Conservation (phyloP, 2,797 vertebrate genomes). For the Eospalax fontanierii region DNA sequence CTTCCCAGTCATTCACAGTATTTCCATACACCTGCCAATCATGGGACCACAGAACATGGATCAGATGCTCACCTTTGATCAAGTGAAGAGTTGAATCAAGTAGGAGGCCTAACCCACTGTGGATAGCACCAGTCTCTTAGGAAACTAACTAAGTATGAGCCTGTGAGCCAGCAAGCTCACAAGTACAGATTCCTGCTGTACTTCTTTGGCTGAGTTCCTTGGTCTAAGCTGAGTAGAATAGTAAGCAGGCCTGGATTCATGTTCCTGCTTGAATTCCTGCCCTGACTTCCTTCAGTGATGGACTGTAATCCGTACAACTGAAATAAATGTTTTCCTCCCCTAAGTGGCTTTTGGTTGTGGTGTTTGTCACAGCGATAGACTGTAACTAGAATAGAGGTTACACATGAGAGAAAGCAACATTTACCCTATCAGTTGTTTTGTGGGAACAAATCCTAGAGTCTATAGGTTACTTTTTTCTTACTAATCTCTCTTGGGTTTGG, state of each 20-base stretch:
- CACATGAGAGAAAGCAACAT: too few relatives aligned
- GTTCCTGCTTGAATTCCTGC: neutral
- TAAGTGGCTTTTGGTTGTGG: neutral
- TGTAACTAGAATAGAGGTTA: neutral
- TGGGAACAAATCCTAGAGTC: neutral
- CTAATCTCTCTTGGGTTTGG: constrained; percentile 19
- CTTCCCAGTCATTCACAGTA: neutral
- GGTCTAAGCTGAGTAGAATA: neutral
- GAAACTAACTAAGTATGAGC: neutral
- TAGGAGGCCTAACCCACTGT: neutral
- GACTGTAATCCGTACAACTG: too few relatives aligned
- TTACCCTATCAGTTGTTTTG: neutral
- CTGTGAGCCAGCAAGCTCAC: too few relatives aligned
- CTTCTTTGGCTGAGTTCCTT: neutral
- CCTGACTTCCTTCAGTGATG: too few relatives aligned
- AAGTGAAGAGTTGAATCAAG: neutral
- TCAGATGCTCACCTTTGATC: neutral
- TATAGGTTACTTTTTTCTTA: constrained; percentile 1
- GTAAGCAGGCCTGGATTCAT: neutral
- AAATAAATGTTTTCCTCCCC: neutral
- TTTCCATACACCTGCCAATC: neutral
- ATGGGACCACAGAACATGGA: neutral
- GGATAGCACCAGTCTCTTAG: neutral
- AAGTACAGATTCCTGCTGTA: neutral
- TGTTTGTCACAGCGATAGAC: neutral